Evolutionary conservation across 2,797 vertebrate genomes (phyloP).

Genomic region (Channallabes apus): DNA sequence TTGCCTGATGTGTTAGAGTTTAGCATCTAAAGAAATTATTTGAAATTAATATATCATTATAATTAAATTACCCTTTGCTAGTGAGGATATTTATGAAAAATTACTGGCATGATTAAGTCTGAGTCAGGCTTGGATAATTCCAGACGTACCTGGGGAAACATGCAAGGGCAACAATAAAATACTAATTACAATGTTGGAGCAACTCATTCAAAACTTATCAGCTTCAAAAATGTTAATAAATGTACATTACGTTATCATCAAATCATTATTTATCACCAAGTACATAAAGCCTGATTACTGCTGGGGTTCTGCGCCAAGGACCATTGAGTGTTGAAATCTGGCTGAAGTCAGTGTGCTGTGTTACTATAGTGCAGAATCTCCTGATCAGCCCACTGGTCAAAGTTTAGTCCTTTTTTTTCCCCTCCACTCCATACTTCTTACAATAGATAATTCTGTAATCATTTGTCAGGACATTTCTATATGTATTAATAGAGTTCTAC

Average conservation of each 20-base stretch:
- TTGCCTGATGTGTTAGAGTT: background rate
- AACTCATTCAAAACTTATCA: conserved; percentile 6
- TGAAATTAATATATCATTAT: background rate
- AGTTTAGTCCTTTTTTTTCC: conserved; percentile 39
- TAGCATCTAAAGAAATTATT: background rate
- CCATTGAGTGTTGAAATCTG: conserved; percentile 36
- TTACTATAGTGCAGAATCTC: conserved; percentile 23
- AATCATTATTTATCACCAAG: conserved; percentile 25
- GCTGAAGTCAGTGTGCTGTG: conserved; percentile 5
- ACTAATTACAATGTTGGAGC: background rate
- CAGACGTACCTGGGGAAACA: background rate
- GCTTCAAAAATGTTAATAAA: background rate
- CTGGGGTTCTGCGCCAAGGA: background rate
- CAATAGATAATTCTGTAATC: conserved; percentile 7
- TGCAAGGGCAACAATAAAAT: background rate
- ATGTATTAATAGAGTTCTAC: background rate
- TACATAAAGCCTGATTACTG: conserved; percentile 6
- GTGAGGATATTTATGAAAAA: background rate
- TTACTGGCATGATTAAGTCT: background rate
- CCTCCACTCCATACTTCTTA: background rate
- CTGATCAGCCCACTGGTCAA: conserved; percentile 53
- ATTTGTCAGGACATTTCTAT: background rate
- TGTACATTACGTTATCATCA: background rate
- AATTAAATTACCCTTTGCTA: background rate
- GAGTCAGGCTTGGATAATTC: background rate